phyloP scores from a whole-genome alignment of 2,797 vertebrate species.

The Pelobates cultripes region DNA sequence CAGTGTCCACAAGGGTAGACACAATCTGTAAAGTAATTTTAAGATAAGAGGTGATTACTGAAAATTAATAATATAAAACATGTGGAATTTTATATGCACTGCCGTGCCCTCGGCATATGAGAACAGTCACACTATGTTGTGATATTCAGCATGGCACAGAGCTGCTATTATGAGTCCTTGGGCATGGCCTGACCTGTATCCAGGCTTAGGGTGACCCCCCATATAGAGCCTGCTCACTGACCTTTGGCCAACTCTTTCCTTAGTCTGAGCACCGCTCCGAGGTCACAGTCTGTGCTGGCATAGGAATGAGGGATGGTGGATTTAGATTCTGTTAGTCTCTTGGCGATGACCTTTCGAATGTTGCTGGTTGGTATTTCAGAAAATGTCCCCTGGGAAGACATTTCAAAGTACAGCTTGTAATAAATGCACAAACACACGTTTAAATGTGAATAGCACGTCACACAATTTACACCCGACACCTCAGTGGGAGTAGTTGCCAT shows the following conservation, averaged over 20 bases:
- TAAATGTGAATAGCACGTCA: neutral
- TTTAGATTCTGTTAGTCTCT: conserved; percentile 92
- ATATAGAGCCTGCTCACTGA: conserved; percentile 62
- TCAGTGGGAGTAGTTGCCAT: neutral
- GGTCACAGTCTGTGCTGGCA: conserved; percentile 86
- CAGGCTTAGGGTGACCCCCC: neutral
- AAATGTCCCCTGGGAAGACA: conserved; percentile 82
- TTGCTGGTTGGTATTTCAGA: conserved; percentile 90
- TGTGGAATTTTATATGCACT: neutral
- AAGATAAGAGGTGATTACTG: no score
- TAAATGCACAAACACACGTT: neutral
- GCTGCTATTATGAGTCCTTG: no score
- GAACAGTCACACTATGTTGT: neutral
- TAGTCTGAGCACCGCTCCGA: conserved; percentile 84
- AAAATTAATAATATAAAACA: neutral
- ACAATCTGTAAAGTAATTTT: no score
- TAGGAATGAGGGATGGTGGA: conserved; percentile 92
- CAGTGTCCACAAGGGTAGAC: no score
- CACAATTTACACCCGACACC: neutral
- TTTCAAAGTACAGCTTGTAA: neutral
- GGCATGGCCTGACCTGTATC: neutral
- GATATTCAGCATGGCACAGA: no score
- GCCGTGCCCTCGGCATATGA: neutral
- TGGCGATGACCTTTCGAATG: conserved; percentile 89
- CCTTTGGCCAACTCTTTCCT: conserved; percentile 86